A percentile compares a stretch with the other conserved stretches of the same genome.
Evolutionary conservation across 2,113 vertebrate genomes (phyloP).

Genomic region (Anthoscopus minutus): DNA sequence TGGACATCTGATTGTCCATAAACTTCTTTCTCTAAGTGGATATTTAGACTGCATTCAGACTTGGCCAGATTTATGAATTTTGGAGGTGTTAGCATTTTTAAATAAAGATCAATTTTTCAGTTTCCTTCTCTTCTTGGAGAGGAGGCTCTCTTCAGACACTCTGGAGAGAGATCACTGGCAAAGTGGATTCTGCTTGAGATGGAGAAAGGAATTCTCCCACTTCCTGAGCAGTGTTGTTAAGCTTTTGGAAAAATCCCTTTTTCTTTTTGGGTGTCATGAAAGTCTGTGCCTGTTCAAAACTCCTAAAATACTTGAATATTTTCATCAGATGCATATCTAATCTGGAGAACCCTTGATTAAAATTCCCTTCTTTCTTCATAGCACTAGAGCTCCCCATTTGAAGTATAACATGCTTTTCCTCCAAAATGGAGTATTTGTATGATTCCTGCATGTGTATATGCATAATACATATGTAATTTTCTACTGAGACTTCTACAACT

Average conservation of each 20-base stretch:
- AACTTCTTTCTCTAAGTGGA: neutral
- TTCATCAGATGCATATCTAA: conserved; percentile 22
- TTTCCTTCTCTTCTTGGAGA: neutral
- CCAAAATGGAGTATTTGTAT: conserved; percentile 50
- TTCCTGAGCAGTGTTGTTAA: neutral
- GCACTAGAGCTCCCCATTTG: conserved; percentile 37
- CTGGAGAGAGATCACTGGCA: neutral
- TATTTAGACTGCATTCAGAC: neutral
- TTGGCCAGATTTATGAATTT: neutral
- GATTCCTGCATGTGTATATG: conserved; percentile 52
- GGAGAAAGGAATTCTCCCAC: neutral
- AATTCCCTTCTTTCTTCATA: conserved; percentile 34
- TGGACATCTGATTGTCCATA: neutral
- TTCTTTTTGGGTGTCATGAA: neutral
- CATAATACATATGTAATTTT: conserved; percentile 56
- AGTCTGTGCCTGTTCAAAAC: conserved; percentile 22
- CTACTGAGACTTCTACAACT: conserved; percentile 51
- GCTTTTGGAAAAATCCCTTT: conserved; percentile 3
- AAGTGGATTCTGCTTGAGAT: neutral
- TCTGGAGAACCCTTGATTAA: conserved; percentile 46
- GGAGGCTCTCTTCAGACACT: neutral
- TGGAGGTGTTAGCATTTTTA: neutral
- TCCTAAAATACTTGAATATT: conserved; percentile 20
- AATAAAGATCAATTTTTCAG: neutral
- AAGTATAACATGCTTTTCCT: conserved; percentile 25